phyloP scores from a whole-genome alignment of 2,888 invertebrate species.

The Amiota minor region DNA sequence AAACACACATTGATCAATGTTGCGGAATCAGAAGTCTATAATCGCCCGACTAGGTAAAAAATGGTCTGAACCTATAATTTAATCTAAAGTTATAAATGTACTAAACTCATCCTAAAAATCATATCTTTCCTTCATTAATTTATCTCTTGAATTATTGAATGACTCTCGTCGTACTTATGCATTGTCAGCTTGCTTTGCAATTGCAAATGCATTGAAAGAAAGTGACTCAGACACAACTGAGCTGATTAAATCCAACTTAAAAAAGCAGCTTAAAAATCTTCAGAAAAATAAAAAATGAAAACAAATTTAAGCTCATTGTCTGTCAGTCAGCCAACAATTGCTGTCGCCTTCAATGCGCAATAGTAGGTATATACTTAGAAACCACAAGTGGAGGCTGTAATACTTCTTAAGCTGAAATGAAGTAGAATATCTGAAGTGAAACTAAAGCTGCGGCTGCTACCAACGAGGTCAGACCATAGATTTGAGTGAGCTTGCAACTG shows the following conservation, averaged over 20 bases:
- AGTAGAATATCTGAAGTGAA: not conserved
- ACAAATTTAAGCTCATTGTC: conserved; percentile 20
- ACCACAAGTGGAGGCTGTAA: conserved; percentile 7
- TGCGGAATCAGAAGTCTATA: no score
- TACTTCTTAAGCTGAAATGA: not conserved
- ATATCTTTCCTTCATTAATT: no score
- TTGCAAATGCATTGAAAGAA: no score
- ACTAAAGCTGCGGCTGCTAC: not conserved
- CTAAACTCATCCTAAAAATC: no score
- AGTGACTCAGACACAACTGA: not conserved
- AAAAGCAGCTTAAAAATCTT: conserved; percentile 6
- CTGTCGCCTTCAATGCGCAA: not conserved
- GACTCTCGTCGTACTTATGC: no score
- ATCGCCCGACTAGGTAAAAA: no score
- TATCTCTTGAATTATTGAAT: no score
- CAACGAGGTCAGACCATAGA: not conserved
- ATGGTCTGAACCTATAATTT: no score
- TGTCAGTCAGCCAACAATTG: not conserved
- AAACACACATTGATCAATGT: no score
- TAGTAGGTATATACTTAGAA: not conserved
- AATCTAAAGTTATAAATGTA: no score
- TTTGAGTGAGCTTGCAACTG: no score
- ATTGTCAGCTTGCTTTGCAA: no score
- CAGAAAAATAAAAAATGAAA: not conserved
- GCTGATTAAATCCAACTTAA: not conserved